Conservation (phyloP, 2,113 vertebrate species). For the Meleagris gallopavo region DNA sequence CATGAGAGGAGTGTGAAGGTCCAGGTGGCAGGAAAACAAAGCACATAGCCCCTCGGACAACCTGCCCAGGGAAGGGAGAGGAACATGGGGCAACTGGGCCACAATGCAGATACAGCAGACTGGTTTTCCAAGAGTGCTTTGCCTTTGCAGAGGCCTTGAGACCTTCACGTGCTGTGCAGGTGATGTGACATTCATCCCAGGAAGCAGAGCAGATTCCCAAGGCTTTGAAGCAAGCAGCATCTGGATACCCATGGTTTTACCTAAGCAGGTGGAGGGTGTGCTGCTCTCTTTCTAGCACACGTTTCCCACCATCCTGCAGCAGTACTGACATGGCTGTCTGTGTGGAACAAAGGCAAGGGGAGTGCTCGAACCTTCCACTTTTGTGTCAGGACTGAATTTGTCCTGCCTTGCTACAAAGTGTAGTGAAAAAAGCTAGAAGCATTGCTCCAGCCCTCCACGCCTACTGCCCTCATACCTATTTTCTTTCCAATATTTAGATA, state of each 20-base stretch:
- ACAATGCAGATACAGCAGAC: background rate
- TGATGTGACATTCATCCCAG: background rate
- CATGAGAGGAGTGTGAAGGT: background rate
- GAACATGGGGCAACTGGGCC: background rate
- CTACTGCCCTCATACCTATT: background rate
- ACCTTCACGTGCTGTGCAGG: background rate
- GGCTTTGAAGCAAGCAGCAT: accelerated
- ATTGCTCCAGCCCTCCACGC: background rate
- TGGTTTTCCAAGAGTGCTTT: background rate
- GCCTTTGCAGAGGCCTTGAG: background rate
- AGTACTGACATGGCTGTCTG: background rate
- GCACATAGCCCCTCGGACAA: background rate
- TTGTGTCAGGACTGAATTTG: background rate
- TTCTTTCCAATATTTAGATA: background rate
- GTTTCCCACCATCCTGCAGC: background rate
- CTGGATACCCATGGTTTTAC: background rate
- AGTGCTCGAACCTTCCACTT: background rate
- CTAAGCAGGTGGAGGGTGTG: background rate
- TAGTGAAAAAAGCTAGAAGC: background rate
- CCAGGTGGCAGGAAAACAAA: background rate
- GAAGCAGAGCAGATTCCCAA: background rate
- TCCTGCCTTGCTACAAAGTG: background rate
- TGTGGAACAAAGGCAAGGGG: background rate
- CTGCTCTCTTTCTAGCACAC: background rate
- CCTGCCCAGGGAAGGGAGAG: background rate